A percentile compares a stretch with the other conserved stretches of the same genome.
phyloP scores from a whole-genome alignment of 2,113 vertebrate genomes.

The Struthio camelus region DNA sequence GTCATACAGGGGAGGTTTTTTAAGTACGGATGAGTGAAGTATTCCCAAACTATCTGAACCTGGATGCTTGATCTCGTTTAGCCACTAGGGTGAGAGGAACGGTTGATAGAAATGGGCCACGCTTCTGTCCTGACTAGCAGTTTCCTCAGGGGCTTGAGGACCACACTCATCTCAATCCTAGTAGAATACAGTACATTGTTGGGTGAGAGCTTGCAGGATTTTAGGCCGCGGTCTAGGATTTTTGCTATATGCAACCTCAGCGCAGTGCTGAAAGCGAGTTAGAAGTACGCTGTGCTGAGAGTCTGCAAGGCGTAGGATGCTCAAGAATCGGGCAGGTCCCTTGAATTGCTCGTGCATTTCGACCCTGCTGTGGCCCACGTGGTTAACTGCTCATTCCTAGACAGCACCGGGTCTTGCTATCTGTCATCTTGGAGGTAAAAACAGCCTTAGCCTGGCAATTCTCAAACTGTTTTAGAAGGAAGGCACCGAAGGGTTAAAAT shows the following conservation, averaged over 20 bases:
- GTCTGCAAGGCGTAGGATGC: background rate
- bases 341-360: background rate
- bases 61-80: background rate
- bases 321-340: accelerated
- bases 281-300: background rate
- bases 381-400: background rate
- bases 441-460: background rate
- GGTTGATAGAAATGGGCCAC: accelerated
- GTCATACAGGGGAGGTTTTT: background rate
- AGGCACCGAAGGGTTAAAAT: background rate
- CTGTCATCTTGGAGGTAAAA: background rate
- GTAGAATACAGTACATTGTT: background rate
- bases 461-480: background rate
- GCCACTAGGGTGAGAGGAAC: background rate
- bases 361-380: background rate
- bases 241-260: background rate
- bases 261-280: accelerated
- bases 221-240: background rate
- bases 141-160: background rate
- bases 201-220: no score
- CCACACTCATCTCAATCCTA: background rate
- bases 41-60: no score
- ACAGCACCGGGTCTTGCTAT: background rate
- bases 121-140: background rate
- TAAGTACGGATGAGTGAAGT: no score